A percentile compares a stretch with the other conserved stretches of the same genome.
These are phyloP conservation scores for Mongoloraphidia duomilia DNA, from an alignment of 2,888 invertebrate genomes.

Conservation along the genomic window DNA sequence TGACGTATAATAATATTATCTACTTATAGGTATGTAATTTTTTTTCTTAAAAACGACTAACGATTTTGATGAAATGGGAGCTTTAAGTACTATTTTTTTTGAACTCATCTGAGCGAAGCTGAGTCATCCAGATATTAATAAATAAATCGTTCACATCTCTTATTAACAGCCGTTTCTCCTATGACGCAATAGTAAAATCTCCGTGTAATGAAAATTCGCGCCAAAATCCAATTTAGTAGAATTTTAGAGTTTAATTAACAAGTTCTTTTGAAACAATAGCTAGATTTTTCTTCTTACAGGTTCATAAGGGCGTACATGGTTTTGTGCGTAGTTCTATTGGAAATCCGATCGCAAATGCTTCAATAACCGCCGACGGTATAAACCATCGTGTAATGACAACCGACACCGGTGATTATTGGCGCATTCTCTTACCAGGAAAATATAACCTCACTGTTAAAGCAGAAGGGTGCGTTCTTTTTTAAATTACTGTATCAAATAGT, in stretches of 20 bases:
- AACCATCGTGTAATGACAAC: conserved; percentile 56
- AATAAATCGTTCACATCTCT: background rate
- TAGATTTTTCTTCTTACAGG: conserved; percentile 34
- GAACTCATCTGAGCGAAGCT: too few relatives aligned
- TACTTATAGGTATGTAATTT: too few relatives aligned
- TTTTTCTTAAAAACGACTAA: too few relatives aligned
- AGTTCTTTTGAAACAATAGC: background rate
- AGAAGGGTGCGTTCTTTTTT: conserved; percentile 39
- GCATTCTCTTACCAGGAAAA: conserved; percentile 70
- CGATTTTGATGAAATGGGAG: too few relatives aligned
- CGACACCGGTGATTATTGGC: conserved; percentile 80
- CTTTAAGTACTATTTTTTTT: too few relatives aligned
- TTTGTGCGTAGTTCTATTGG: conserved; percentile 73
- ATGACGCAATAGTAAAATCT: background rate
- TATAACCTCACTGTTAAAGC: conserved; percentile 67
- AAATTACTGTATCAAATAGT: background rate
- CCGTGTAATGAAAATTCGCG: too few relatives aligned
- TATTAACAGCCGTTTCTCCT: background rate
- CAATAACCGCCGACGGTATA: conserved; percentile 59
- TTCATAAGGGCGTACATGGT: conserved; percentile 74
- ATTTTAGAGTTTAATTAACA: too few relatives aligned
- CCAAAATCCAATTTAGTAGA: too few relatives aligned
- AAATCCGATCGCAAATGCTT: conserved; percentile 53
- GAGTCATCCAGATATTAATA: too few relatives aligned
- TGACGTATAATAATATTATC: too few relatives aligned